Conservation (phyloP, 37 sponge, comb jelly and placozoan genomes). For the Hormiphora californensis region DNA sequence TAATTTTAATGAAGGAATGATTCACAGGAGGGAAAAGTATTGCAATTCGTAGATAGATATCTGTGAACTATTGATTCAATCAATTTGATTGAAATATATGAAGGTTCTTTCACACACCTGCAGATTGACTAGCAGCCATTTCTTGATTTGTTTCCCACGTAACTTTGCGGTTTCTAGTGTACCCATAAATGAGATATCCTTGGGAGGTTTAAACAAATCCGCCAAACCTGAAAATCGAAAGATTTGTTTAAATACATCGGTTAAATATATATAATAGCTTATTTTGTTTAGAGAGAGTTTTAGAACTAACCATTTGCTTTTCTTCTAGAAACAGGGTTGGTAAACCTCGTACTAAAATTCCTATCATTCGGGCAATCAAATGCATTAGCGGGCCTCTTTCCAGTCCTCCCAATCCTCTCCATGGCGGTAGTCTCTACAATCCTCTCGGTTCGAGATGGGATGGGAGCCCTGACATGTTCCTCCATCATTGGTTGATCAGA, state of each 20-base stretch:
- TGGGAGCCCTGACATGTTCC: background rate
- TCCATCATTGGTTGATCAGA: background rate
- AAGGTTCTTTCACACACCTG: background rate
- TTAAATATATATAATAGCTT: background rate
- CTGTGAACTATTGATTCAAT: too few species aligned
- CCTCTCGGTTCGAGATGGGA: background rate
- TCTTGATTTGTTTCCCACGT: slow-evolving; percentile 29
- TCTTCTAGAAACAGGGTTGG: slow-evolving; percentile 31
- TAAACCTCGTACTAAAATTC: background rate
- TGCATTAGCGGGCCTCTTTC: slow-evolving; percentile 39
- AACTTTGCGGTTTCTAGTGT: slow-evolving; percentile 32
- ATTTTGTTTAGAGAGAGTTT: background rate
- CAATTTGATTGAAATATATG: too few species aligned
- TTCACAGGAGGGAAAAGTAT: background rate
- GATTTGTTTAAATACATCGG: background rate
- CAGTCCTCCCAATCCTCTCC: slow-evolving; percentile 8
- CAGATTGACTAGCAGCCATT: slow-evolving; percentile 48
- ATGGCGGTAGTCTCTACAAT: background rate
- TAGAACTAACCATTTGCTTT: background rate
- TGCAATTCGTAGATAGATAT: background rate
- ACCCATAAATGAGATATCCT: slow-evolving; percentile 33
- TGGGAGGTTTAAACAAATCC: slow-evolving; percentile 11
- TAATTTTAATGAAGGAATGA: too few species aligned
- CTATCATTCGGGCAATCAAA: slow-evolving; percentile 17
- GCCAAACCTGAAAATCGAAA: slow-evolving; percentile 9